Conservation (phyloP, 2,113 vertebrate species). For the Bucco capensis region DNA sequence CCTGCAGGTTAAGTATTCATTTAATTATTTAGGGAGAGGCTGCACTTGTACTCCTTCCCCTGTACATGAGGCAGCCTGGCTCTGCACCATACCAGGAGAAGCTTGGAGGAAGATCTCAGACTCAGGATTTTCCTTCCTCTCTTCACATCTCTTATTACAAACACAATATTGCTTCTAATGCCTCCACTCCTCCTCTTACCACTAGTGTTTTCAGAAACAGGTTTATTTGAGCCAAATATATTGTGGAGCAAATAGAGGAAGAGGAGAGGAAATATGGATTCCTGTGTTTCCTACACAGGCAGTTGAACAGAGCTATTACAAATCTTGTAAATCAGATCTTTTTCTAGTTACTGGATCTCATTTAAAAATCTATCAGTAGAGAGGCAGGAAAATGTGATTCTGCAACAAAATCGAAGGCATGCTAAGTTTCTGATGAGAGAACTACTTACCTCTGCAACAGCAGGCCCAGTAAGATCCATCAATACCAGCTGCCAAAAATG, state of each 20-base stretch:
- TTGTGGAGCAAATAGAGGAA: not conserved
- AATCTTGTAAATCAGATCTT: not conserved
- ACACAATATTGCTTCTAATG: not conserved
- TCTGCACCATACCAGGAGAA: not conserved
- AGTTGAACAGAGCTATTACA: not conserved
- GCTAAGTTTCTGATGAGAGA: not conserved
- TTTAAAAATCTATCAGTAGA: not conserved
- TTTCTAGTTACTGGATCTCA: constrained; percentile 4
- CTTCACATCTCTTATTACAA: not conserved
- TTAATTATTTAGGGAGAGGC: not conserved
- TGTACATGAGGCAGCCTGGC: not conserved
- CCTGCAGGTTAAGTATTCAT: constrained; percentile 30
- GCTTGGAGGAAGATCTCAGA: fast-evolving
- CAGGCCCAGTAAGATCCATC: not conserved
- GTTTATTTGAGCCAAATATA: not conserved
- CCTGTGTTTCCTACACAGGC: not conserved
- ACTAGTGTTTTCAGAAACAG: not conserved
- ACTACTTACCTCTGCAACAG: not conserved
- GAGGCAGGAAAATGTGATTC: not conserved
- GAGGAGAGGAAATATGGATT: not conserved
- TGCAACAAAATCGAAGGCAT: not conserved
- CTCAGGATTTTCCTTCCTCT: not conserved
- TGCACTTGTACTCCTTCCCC: not conserved
- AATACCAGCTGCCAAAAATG: not conserved
- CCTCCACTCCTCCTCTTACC: not conserved